Evolutionary conservation across 2,113 vertebrate species (phyloP).

Genomic region (Octodon degus): DNA sequence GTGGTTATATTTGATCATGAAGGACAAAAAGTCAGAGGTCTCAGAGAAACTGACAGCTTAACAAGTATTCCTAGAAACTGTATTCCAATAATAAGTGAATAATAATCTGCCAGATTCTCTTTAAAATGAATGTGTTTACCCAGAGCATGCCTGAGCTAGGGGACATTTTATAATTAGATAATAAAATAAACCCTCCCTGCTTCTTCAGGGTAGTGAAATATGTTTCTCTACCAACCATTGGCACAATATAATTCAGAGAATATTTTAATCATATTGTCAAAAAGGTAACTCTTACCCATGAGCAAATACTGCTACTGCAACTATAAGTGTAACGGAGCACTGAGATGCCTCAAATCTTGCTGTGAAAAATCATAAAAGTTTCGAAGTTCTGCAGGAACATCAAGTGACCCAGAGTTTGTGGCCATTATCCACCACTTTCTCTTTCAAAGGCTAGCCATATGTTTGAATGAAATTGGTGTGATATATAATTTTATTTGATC

Average conservation of each 20-base stretch:
- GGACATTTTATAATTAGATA: conserved; percentile 80
- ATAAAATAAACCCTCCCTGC: conserved; percentile 78
- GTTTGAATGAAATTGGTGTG: conserved; percentile 67
- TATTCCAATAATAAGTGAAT: conserved; percentile 76
- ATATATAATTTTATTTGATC: conserved; percentile 72
- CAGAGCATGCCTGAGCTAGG: conserved; percentile 67
- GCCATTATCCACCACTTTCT: conserved; percentile 22
- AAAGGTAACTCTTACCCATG: conserved; percentile 63
- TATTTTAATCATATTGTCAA: conserved; percentile 73
- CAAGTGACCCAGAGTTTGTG: conserved; percentile 19
- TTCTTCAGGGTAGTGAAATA: conserved; percentile 74
- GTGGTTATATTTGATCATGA: conserved; percentile 66
- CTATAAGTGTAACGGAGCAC: conserved; percentile 39
- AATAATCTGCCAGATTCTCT: conserved; percentile 70
- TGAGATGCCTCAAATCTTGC: conserved; percentile 50
- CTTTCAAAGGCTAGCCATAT: background rate
- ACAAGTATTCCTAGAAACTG: conserved; percentile 73
- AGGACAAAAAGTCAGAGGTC: conserved; percentile 71
- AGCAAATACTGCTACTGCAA: conserved; percentile 64
- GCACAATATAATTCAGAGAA: conserved; percentile 67
- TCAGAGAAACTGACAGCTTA: conserved; percentile 71
- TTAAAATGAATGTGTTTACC: conserved; percentile 79
- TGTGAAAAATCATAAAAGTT: conserved; percentile 55
- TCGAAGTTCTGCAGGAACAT: background rate
- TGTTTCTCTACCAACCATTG: conserved; percentile 70